Evolutionary conservation across 2,797 vertebrate species (phyloP).

Genomic region (Thunnus albacares): DNA sequence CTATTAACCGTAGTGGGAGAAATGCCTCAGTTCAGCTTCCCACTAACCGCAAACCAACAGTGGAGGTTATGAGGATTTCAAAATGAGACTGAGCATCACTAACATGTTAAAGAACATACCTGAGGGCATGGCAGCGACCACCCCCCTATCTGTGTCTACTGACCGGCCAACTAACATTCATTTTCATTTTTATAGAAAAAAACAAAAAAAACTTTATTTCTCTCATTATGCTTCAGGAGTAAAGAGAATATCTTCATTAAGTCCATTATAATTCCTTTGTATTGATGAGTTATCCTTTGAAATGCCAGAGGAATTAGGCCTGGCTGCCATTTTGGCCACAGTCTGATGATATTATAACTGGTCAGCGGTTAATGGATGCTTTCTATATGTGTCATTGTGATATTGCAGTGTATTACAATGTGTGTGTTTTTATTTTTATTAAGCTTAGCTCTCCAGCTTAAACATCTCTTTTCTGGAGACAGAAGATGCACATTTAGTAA

Average conservation of each 20-base stretch:
- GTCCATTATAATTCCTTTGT: not conserved
- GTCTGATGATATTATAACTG: not conserved
- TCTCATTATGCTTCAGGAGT: not conserved
- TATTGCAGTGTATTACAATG: not conserved
- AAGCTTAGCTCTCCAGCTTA: not conserved
- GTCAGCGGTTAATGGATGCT: not conserved
- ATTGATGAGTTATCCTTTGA: not conserved
- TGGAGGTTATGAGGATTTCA: slow-evolving; percentile 21
- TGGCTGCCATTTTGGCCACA: not conserved
- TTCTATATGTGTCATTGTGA: not conserved
- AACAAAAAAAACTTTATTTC: not conserved
- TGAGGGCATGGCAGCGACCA: not conserved
- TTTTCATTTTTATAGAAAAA: not conserved
- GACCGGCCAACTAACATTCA: not conserved
- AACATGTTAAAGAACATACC: slow-evolving; percentile 26
- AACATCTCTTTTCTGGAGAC: not conserved
- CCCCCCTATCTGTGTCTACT: not conserved
- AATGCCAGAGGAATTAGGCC: slow-evolving; percentile 1
- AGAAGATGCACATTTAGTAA: not conserved
- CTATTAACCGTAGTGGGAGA: slow-evolving; percentile 81
- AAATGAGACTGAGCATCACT: slow-evolving; percentile 27
- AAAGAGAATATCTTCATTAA: not conserved
- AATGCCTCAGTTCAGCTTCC: slow-evolving; percentile 42
- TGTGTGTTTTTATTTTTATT: not conserved
- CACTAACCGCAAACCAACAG: slow-evolving; percentile 53